Evolutionary conservation across 2,888 invertebrate species (phyloP), one percentile per base, ranked within the genome.

Genomic region (Leptarthrus brevirostris): DNA sequence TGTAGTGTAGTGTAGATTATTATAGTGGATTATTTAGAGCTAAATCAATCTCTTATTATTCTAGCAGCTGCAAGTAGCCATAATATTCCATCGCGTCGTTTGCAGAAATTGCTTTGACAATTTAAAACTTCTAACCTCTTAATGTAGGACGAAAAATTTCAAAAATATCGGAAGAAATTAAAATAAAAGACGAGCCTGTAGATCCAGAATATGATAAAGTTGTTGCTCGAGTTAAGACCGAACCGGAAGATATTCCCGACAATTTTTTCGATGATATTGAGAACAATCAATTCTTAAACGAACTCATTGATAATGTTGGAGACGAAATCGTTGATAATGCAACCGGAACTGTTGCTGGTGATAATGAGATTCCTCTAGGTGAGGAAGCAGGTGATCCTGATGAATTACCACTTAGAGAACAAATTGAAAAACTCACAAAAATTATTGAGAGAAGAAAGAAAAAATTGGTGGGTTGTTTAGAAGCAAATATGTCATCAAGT

Each of bases 211-310:
- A 54, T n/a, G 71, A 70, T 2, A 36, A 40, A 24, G 18, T 54
- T 20, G n/a, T 24, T 4, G 14, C 5, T 2, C 12, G 8, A 8
- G 22, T 44, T 6, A 54, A 71, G 12, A 10, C 53, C 1, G 71
- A 71, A 6, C 71, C 71, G 2, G 61, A 36, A 18, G 64, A 75
- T 3, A 47, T 75, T 24, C 73, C 75, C 2, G 75, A 73, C n/a
- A 66, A 70, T 47, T 75, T 73, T 56, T 75, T 75, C 16, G 69
- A 73, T 34, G 73, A 73, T 14, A 36, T 75, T 12, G 61, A 56
- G 8, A 70, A 75, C 16, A 24, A 70, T 10, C 26, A 73, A 16
- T 73, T 70, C 12, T 12, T 75, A 0, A 52, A 75, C 26, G 61
- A 61, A 12, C 14, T 75, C 1, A 49, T 69, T 24, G 70, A 75